These are phyloP conservation scores for Rhabdornis inornatus DNA, from an alignment of 2,113 vertebrate genomes.

Conservation along the genomic window DNA sequence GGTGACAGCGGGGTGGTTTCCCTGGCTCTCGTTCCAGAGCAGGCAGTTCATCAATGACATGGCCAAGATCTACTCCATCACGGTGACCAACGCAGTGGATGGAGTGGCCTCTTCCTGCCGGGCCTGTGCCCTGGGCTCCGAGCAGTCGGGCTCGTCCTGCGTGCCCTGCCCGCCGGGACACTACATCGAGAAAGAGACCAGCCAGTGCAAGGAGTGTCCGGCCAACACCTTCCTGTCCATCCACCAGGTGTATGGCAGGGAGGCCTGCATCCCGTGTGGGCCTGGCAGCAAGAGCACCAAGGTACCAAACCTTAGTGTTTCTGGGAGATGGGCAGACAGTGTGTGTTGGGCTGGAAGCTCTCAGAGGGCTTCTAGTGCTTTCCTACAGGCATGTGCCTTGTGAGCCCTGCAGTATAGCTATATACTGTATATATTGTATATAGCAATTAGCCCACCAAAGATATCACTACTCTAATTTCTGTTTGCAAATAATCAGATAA, in stretches of 20 bases:
- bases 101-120: constrained; percentile 87
- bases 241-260: constrained; percentile 81
- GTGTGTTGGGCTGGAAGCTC: background rate
- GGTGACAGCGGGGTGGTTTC: background rate
- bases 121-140: constrained; percentile 85
- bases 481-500: background rate
- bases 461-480: background rate
- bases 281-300: constrained; percentile 86
- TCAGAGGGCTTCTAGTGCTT: background rate
- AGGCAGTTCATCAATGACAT: constrained; percentile 84
- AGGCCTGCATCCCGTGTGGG: constrained; percentile 87
- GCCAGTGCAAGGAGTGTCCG: constrained; percentile 88
- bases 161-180: constrained; percentile 91
- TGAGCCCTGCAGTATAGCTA: background rate
- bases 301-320: constrained; percentile 42
- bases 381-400: background rate
- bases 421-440: background rate
- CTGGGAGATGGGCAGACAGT: background rate
- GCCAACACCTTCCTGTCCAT: constrained; percentile 84
- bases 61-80: constrained; percentile 91
- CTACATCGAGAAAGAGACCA: constrained; percentile 87
- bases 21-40: constrained; percentile 73
- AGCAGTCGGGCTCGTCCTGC: constrained; percentile 82
- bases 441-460: background rate
- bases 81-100: constrained; percentile 84